Evolutionary conservation across 1,140 invertebrate species (phyloP).

Genomic region (Drosophila busckii): DNA sequence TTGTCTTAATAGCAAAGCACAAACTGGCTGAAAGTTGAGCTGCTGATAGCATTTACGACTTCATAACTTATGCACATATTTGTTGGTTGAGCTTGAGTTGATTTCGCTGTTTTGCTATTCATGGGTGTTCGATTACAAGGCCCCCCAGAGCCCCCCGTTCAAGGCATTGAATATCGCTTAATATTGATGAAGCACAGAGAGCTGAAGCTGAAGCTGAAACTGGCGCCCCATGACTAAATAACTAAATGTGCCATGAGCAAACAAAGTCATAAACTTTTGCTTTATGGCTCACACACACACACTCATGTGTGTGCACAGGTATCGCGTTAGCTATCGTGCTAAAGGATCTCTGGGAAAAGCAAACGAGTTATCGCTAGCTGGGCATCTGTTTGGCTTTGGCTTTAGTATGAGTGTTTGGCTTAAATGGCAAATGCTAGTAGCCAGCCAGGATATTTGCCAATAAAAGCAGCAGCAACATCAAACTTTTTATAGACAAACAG

Average conservation of each 20-base stretch:
- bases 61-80: slow-evolving; percentile 74
- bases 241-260: slow-evolving; percentile 67
- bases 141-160: slow-evolving; percentile 6
- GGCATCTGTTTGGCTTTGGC: slow-evolving; percentile 48
- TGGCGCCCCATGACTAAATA: slow-evolving; percentile 56
- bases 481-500: slow-evolving; percentile 69
- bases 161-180: slow-evolving; percentile 60
- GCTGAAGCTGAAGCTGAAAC: slow-evolving; percentile 23
- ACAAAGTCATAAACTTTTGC: slow-evolving; percentile 71
- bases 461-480: slow-evolving; percentile 60
- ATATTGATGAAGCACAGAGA: slow-evolving; percentile 58
- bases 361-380: slow-evolving; percentile 60
- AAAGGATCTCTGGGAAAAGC: slow-evolving; percentile 59
- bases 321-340: slow-evolving; percentile 40
- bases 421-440: slow-evolving; percentile 37
- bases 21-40: no score
- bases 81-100: slow-evolving; percentile 47
- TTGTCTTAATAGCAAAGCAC: no score
- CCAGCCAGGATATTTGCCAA: slow-evolving; percentile 76
- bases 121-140: slow-evolving; percentile 56
- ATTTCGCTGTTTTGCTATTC: slow-evolving; percentile 1
- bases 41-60: slow-evolving; percentile 61
- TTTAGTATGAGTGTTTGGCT: slow-evolving; percentile 23
- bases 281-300: slow-evolving; percentile 52
- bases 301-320: slow-evolving; percentile 16